Conservation (phyloP, 2,113 vertebrate species). For the Mungos mungo region DNA sequence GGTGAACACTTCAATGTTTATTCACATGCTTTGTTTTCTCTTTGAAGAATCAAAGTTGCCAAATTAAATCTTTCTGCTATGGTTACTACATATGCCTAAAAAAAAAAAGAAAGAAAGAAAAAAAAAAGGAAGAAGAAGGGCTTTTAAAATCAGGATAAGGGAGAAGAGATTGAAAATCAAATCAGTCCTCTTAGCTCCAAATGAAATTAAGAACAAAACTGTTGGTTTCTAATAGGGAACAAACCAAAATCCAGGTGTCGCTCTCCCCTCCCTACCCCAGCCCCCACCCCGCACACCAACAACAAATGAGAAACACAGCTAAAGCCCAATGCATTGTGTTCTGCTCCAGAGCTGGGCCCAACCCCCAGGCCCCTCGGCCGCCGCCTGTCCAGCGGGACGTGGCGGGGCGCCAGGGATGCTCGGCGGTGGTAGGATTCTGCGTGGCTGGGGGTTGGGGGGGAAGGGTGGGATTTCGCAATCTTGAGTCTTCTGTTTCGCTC, state of each 20-base stretch:
- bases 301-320: slow-evolving; percentile 67
- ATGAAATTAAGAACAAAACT: slow-evolving; percentile 82
- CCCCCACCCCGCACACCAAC: slow-evolving; percentile 72
- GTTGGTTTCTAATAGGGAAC: slow-evolving; percentile 79
- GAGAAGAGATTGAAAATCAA: slow-evolving; percentile 68
- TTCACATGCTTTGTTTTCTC: slow-evolving; percentile 86
- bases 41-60: slow-evolving; percentile 84
- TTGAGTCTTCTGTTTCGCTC: slow-evolving; percentile 70
- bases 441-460: slow-evolving; percentile 19
- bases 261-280: slow-evolving; percentile 74
- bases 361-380: slow-evolving; percentile 49
- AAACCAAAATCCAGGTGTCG: slow-evolving; percentile 78
- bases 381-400: slow-evolving; percentile 62
- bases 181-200: slow-evolving; percentile 77
- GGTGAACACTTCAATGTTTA: slow-evolving; percentile 87
- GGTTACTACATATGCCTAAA: slow-evolving; percentile 82
- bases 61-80: slow-evolving; percentile 80
- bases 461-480: slow-evolving; percentile 36
- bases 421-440: neutral
- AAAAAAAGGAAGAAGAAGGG: slow-evolving; percentile 36
- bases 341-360: slow-evolving; percentile 69
- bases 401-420: slow-evolving; percentile 28
- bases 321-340: slow-evolving; percentile 64
- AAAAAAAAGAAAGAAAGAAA: slow-evolving; percentile 70
- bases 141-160: slow-evolving; percentile 72